These are phyloP conservation scores for Notolepis coatsorum DNA, from an alignment of 2,797 vertebrate species.

Conservation along the genomic window DNA sequence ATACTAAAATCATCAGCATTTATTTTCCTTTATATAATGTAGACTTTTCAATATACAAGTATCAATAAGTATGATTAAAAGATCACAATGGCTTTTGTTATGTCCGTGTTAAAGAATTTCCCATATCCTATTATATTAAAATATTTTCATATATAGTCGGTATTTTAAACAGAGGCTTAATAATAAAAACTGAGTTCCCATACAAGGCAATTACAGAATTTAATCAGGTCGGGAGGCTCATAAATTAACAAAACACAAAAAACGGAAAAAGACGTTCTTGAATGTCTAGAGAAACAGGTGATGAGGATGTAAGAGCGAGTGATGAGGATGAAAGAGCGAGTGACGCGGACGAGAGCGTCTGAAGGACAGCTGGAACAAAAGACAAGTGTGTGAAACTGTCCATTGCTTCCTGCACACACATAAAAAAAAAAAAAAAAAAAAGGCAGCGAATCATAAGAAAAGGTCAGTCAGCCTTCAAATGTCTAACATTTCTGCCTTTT, in stretches of 20 bases:
- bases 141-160: slow-evolving; percentile 81
- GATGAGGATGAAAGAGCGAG: slow-evolving; percentile 28
- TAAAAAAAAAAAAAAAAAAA: slow-evolving; percentile 15
- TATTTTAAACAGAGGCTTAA: slow-evolving; percentile 78
- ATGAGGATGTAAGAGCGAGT: neutral
- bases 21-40: slow-evolving; percentile 76
- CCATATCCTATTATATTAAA: slow-evolving; percentile 85
- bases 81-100: slow-evolving; percentile 83
- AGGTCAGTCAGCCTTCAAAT: slow-evolving; percentile 30
- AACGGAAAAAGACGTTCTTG: slow-evolving; percentile 47
- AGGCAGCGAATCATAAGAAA: slow-evolving; percentile 40
- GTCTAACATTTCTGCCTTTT: slow-evolving; percentile 24
- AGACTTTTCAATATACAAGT: slow-evolving; percentile 81
- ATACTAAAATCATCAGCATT: slow-evolving; percentile 79
- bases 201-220: slow-evolving; percentile 82
- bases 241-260: slow-evolving; percentile 74
- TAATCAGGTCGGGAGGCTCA: slow-evolving; percentile 77
- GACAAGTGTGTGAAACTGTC: slow-evolving; percentile 34
- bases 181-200: slow-evolving; percentile 81
- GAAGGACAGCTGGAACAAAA: slow-evolving; percentile 42
- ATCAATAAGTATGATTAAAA: slow-evolving; percentile 81
- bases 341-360: slow-evolving; percentile 1
- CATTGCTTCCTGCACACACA: slow-evolving; percentile 29
- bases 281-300: slow-evolving; percentile 45
- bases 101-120: slow-evolving; percentile 79